Evolutionary conservation across 2,113 vertebrate genomes (phyloP).

Genomic region (Aptenodytes forsteri): DNA sequence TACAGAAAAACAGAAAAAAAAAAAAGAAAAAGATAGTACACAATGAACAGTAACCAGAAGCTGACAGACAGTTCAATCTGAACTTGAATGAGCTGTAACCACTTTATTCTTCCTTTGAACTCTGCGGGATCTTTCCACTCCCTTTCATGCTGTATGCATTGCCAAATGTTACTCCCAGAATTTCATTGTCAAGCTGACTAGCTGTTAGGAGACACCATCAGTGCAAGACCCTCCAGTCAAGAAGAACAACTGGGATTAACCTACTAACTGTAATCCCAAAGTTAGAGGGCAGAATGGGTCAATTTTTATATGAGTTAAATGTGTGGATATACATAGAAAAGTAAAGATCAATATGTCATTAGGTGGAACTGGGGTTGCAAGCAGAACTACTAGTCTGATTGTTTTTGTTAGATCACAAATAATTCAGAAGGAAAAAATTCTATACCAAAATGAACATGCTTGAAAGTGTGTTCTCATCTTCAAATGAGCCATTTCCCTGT

Average conservation of each 20-base stretch:
- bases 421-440: neutral
- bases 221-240: neutral
- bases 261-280: neutral
- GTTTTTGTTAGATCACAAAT: neutral
- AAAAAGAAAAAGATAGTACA: neutral
- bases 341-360: rapidly evolving
- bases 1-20: neutral
- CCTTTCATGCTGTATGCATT: neutral
- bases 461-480: neutral
- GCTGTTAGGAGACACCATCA: neutral
- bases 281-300: neutral
- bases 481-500: neutral
- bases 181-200: neutral
- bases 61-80: neutral
- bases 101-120: neutral
- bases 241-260: neutral
- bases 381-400: neutral
- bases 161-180: neutral
- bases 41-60: neutral
- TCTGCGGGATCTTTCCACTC: neutral
- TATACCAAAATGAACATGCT: neutral
- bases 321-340: neutral
- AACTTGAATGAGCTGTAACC: neutral
- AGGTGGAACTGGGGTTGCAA: neutral
- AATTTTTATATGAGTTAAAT: rapidly evolving